phyloP scores from a whole-genome alignment of 2,113 vertebrate species.

The Lepisosteus oculatus region DNA sequence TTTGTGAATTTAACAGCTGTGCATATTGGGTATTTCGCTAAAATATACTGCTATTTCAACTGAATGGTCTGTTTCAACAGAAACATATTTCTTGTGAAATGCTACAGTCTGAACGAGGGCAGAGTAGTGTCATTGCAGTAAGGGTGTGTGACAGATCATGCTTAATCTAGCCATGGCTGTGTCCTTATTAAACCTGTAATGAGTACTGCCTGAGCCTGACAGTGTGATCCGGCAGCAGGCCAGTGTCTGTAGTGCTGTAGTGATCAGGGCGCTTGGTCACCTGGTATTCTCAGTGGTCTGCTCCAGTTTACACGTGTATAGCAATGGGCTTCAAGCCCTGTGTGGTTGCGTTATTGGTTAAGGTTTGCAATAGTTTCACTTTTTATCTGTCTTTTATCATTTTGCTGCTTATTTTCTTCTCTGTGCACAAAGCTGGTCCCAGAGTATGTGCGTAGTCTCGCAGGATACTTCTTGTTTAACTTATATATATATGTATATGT shows the following conservation, averaged over 20 bases:
- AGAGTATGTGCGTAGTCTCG: conserved; percentile 42
- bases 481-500: conserved; percentile 43
- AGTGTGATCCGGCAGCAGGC: no score
- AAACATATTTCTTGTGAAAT: no score
- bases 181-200: no score
- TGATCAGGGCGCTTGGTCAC: neutral
- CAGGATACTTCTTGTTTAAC: conserved; percentile 54
- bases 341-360: conserved; percentile 38
- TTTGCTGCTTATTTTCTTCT: conserved; percentile 35
- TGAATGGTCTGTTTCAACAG: no score
- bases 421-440: conserved; percentile 48
- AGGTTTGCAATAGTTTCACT: conserved; percentile 36
- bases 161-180: no score
- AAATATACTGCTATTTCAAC: no score
- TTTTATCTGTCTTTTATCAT: conserved; percentile 29
- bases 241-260: neutral
- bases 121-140: no score
- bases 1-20: no score
- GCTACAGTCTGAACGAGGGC: no score
- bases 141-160: no score
- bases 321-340: conserved; percentile 20
- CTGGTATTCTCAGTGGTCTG: conserved; percentile 47
- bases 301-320: conserved; percentile 50
- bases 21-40: no score
- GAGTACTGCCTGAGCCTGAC: no score